Evolutionary conservation across 1,140 invertebrate species (phyloP).

Genomic region (Orussus abietinus): DNA sequence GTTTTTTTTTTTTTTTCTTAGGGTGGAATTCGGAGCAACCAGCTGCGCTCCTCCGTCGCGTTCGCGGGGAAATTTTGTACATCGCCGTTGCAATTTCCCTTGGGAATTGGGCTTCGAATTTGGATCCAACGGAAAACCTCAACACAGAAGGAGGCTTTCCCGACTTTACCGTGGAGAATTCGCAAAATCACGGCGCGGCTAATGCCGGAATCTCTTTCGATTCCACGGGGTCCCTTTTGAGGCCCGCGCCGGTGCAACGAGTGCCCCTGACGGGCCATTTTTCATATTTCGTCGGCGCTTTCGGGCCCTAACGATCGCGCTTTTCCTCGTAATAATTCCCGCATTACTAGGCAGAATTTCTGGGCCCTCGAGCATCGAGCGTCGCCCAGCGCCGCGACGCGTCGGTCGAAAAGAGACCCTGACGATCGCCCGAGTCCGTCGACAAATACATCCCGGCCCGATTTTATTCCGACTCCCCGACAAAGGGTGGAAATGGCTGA

Average conservation of each 20-base stretch:
- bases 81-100: no score
- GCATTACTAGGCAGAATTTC: constrained; percentile 47
- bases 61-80: no score
- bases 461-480: constrained; percentile 25
- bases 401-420: no score
- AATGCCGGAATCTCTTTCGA: constrained; percentile 33
- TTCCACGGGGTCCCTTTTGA: constrained; percentile 40
- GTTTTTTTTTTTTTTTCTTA: no score
- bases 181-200: constrained; percentile 26
- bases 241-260: constrained; percentile 21
- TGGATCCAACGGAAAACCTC: not conserved
- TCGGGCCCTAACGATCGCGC: constrained; percentile 23
- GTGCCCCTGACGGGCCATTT: constrained; percentile 48
- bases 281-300: constrained; percentile 42
- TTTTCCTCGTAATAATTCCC: constrained; percentile 42
- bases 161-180: constrained; percentile 18
- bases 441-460: constrained; percentile 30
- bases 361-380: constrained; percentile 13
- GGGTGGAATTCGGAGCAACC: no score
- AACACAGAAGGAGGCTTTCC: constrained; percentile 7
- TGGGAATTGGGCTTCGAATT: no score
- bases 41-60: no score
- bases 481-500: constrained; percentile 21
- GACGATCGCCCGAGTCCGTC: constrained; percentile 18
- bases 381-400: constrained; percentile 13